Base-by-base conservation (phyloP, 2,888 invertebrate genomes). In the Euphydryas editha region DNA sequence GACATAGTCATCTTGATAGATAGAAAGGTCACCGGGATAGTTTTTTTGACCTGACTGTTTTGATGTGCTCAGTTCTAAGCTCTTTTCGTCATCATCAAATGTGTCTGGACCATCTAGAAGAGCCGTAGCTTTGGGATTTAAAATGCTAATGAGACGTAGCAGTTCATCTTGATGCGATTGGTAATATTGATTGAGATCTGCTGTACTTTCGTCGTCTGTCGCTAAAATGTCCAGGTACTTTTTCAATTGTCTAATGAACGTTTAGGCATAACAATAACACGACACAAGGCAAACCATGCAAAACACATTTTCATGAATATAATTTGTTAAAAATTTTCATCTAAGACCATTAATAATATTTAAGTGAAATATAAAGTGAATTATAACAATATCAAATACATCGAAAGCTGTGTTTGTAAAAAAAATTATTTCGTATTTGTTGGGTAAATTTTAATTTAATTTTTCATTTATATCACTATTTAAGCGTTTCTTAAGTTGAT, bases 181-280 rank as follows among this genome's bases (percentile, higher is more conserved):
- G 69, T 89, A 92, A 62, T 92, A 92, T 63, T 87, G 79, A 69
- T 86, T 88, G 68, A 92, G 75, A 73, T 91, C 92, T 6, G 86
- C 82, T 1, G 84, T 82, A 55, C 80, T 90, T 61, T 92, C 91
- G 62, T 93, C 89, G 62, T 91, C 89, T 17, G 92, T 88, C 75
- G 91, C 93, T 78, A 94, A 88, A 90, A 94, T 94, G 87, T 94
- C 94, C 87, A 94, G 90, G 84, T 94, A 94, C 77, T 94, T 94
- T 84, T 87, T 90, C 81, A 93, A 83, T 81, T 93, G 91, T 82
- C 93, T 93, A 82, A 75, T 24, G 76, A 80, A 75, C 79, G 68
- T 66, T 59, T 62, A 72, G 62, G 64, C 71, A 61, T 65, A 67
- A 68, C 72, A 78, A 81, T 78, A 77, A 72, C 67, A 69, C 73